Percentiles rank a stretch among this genome's conserved stretches.
These are phyloP conservation scores for Leptopilina myrica DNA, from an alignment of 2,888 invertebrate species.

Conservation along the genomic window DNA sequence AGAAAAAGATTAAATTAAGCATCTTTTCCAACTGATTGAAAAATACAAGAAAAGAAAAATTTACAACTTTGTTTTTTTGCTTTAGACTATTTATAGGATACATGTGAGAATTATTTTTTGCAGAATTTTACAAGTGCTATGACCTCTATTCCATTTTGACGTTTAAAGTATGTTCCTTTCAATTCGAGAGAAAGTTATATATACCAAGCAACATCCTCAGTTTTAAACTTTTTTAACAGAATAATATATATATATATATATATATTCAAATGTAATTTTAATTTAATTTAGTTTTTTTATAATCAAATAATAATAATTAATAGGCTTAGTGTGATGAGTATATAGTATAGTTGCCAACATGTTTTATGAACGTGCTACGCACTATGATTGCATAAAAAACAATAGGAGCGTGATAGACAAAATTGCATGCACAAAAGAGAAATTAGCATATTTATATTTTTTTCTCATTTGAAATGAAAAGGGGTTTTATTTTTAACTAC, in stretches of 20 bases:
- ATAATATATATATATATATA: neutral
- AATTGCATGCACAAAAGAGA: neutral
- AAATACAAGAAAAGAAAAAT: neutral
- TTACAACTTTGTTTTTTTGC: neutral
- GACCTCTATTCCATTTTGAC: constrained; percentile 12
- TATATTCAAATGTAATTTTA: neutral
- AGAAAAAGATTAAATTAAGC: too few relatives aligned
- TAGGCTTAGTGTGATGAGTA: neutral
- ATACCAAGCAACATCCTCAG: too few relatives aligned
- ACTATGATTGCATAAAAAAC: constrained; percentile 11
- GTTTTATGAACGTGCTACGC: constrained; percentile 6
- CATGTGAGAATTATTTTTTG: neutral
- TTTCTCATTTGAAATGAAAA: constrained; percentile 46
- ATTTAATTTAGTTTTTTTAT: neutral
- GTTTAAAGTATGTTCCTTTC: neutral
- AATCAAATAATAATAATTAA: constrained; percentile 4
- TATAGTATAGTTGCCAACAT: neutral
- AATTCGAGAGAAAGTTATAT: constrained; percentile 7
- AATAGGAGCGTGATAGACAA: too few relatives aligned
- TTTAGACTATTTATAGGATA: neutral
- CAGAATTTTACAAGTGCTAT: neutral
- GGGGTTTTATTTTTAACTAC: constrained; percentile 71
- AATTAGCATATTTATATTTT: constrained; percentile 7
- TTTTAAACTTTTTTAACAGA: neutral
- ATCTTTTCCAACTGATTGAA: too few relatives aligned